Evolutionary conservation across 1,140 invertebrate genomes (phyloP), one percentile per base, ranked within the genome.

Genomic region (Pseudoatta argentina): DNA sequence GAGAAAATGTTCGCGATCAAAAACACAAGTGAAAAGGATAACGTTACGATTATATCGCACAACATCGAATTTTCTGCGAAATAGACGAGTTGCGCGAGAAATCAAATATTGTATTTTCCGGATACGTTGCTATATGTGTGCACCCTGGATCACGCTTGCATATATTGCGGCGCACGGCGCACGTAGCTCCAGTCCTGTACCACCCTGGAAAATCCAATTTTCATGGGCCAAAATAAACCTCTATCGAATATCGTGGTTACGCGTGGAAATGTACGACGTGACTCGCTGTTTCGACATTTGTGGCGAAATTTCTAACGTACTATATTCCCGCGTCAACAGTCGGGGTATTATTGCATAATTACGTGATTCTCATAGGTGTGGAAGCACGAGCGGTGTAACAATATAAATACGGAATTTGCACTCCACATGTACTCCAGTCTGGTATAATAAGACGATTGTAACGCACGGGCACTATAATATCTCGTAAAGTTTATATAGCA

Each of bases 131-230:
- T 14, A 18, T 24, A 1, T 24, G 24, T 24, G 24, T 24, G 24
- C 57, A 72, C 30, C 5, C 66, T 72, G 67, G 55, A 73, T 59
- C 53, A 21, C 53, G 78, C 78, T 72, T 57, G 79, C 79, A 73
- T 59, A 34, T 83, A 51, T 75, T 61, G 55, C 63, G 77, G 24
- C 48, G 30, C 39, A 30, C 55, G 39, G 55, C 67, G 57, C 48
- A 69, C 79, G 79, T 82, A 82, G 66, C 16, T 44, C 53, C 39
- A 44, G 39, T 44, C 39, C 39, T 10, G 39, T 44, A 44, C 39
- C 66, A 72, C 39, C 53, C 53, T 30, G 69, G 69, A 83, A 83
- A 83, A 83, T 83, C 69, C 79, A 83, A 83, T 83, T 83, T 83
- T 61, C 79, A 83, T 83, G 69, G 79, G 24, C 44, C 79, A 69